Evolutionary conservation across 1,140 invertebrate genomes (phyloP), one percentile per base, ranked within the genome.

Genomic region (Dendrolimus punctatus): DNA sequence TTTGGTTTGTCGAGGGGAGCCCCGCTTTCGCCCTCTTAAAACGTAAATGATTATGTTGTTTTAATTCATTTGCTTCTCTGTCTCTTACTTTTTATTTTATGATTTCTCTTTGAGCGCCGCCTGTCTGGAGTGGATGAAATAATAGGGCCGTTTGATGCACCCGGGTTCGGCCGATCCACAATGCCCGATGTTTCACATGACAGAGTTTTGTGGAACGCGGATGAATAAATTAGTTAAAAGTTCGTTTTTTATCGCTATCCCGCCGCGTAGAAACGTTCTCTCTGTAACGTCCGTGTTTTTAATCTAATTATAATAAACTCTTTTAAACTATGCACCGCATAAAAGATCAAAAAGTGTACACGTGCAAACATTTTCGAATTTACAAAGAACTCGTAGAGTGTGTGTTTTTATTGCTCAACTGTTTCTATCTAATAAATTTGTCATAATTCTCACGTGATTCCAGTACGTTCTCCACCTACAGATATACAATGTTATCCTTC

Each of bases 11-110:
- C 64, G 75, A 77, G 78, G 75, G 77, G 76, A 71, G 62, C 70
- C 62, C 68, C 66, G 68, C 70, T 66, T 66, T 76, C 69, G 58
- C 65, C 66, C 64, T 77, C 75, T 80, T 80, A 77, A 83, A 77
- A 73, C 76, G 73, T 80, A 83, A 83, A 85, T 79, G 71, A 85
- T 85, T 81, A 80, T 81, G 78, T 85, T 85, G 75, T 83, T 85
- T 83, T 83, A 81, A 85, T 81, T 85, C 73, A 76, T 82, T 85
- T 83, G 78, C 80, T 81, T 83, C 80, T 72, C 76, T 71, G 57
- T 71, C 61, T 8, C 36, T n/a, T 73, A 63, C 65, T 71, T 80
- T 75, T 80, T 68, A 73, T 72, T 81, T 75, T 61, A 72, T 73
- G 68, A 60, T 73, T 73, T 52, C 57, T 66, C 63, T 74, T 76